Evolutionary conservation across 2,888 invertebrate species (phyloP).

Genomic region (Himalopsyche tibetana): DNA sequence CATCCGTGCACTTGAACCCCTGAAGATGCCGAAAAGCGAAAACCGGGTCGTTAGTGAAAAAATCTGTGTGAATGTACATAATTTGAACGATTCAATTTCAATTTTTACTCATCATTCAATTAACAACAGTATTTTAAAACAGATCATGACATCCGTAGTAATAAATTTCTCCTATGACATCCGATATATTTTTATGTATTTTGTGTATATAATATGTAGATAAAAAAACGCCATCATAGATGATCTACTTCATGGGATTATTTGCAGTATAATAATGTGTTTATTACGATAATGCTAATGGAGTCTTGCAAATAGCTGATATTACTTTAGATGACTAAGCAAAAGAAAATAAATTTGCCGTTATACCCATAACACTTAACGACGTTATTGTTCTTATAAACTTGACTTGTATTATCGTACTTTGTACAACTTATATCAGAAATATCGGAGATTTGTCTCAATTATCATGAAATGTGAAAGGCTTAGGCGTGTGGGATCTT

Average conservation of each 20-base stretch:
- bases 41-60: no score
- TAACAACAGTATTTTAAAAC: no score
- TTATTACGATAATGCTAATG: constrained; percentile 17
- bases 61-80: no score
- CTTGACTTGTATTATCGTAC: constrained; percentile 4
- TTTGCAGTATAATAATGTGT: neutral
- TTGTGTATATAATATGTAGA: no score
- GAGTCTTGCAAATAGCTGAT: neutral
- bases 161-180: no score
- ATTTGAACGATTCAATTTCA: no score
- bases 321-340: constrained; percentile 34
- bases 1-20: no score
- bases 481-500: constrained; percentile 54
- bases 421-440: constrained; percentile 19
- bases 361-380: constrained; percentile 25
- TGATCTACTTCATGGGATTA: neutral
- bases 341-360: constrained; percentile 19
- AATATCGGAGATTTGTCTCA: constrained; percentile 40
- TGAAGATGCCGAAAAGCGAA: no score
- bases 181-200: no score
- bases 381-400: constrained; percentile 41
- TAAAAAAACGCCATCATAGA: no score
- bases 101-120: no score
- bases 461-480: constrained; percentile 40
- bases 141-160: no score